Percentiles rank a stretch among this genome's conserved stretches.
These are phyloP conservation scores for Struthio camelus DNA, from an alignment of 2,113 vertebrate genomes.

Conservation along the genomic window DNA sequence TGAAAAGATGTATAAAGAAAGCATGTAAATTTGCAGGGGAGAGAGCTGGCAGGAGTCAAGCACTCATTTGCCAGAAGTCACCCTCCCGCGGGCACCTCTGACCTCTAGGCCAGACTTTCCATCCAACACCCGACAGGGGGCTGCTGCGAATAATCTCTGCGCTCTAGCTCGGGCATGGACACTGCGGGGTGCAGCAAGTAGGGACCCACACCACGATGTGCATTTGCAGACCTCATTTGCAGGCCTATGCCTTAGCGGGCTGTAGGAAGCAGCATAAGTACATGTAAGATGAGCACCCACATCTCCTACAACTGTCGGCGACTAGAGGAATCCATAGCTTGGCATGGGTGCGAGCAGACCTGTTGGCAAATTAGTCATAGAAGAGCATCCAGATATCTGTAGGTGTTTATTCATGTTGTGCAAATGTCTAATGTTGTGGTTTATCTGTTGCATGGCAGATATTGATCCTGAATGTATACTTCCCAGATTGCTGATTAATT, in stretches of 20 bases:
- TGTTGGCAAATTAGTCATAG: background rate
- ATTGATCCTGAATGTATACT: background rate
- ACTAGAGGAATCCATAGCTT: fast-evolving
- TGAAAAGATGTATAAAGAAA: background rate
- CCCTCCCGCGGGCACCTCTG: background rate
- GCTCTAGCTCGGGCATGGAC: background rate
- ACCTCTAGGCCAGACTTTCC: background rate
- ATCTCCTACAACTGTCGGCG: background rate
- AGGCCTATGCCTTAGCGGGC: background rate
- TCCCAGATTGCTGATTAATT: background rate
- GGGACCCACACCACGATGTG: fast-evolving
- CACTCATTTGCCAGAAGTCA: background rate
- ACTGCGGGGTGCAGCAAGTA: fast-evolving
- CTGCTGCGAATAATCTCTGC: background rate
- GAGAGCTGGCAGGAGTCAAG: background rate
- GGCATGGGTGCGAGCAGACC: background rate
- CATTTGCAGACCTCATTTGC: background rate
- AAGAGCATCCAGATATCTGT: background rate
- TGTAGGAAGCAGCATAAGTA: background rate
- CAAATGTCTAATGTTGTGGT: background rate
- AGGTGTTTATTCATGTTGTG: background rate
- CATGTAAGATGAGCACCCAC: background rate
- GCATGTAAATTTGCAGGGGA: background rate
- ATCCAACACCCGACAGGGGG: too few relatives aligned
- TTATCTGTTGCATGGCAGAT: background rate